phyloP scores from a whole-genome alignment of 2,797 vertebrate genomes.

The Manis javanica region DNA sequence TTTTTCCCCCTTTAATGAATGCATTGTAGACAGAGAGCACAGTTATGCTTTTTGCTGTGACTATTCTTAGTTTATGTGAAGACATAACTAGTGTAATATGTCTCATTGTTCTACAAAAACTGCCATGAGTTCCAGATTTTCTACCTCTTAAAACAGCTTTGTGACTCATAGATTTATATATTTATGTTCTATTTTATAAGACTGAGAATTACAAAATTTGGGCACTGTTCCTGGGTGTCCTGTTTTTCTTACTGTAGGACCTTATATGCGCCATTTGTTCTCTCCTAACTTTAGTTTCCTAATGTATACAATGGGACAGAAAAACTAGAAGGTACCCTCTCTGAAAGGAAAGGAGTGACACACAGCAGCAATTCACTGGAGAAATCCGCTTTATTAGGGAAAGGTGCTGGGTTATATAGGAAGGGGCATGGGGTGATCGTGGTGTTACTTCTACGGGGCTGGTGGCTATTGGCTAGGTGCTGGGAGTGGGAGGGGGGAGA shows the following conservation, averaged over 20 bases:
- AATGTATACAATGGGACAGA: neutral
- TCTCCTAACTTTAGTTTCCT: neutral
- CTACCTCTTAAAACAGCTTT: neutral
- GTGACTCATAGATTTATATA: neutral
- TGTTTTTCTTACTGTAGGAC: neutral
- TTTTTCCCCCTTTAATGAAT: neutral
- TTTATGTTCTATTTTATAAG: neutral
- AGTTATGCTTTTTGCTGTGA: neutral
- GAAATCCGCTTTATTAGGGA: no score
- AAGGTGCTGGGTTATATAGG: no score
- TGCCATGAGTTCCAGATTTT: neutral
- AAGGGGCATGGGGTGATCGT: no score
- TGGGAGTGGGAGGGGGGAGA: no score
- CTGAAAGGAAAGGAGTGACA: no score
- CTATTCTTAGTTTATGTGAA: neutral
- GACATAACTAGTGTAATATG: neutral
- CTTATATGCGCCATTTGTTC: neutral
- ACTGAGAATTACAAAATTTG: neutral
- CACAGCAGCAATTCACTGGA: no score
- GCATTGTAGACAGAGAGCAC: neutral
- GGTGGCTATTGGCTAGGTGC: no score
- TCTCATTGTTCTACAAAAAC: neutral
- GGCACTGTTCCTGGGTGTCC: neutral
- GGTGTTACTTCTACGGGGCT: no score
- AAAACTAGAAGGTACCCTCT: neutral